Base-by-base conservation (phyloP, 2,888 invertebrate genomes). In the Antitype chi region DNA sequence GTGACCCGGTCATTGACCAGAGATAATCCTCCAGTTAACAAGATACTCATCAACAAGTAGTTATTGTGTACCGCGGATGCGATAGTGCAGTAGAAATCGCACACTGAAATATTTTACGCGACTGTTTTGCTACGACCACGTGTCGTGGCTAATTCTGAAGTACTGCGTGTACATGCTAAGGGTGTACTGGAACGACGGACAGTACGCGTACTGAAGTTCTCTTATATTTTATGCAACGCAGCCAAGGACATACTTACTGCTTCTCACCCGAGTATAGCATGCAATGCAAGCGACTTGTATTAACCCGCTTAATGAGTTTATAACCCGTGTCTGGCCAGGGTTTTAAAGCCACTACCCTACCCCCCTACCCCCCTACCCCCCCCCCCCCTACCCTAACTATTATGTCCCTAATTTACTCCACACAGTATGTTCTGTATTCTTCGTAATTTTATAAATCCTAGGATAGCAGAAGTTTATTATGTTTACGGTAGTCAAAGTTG, bases 1-100 rank as follows among this genome's bases (percentile, higher is more conserved):
- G 43, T 66, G 71, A 67, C 78, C 66, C 57, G 82, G 70, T 80
- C 79, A 62, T 74, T 81, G 84, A 70, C 78, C 79, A 28, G 32
- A 74, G 78, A 84, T 80, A 82, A 84, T 87, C 86, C 72, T 81
- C 28, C 32, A 60, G 81, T 70, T 78, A 83, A 53, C 43, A 60
- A 32, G 67, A 81, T 77, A 74, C 70, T 78, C 66, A 71, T 83
- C 73, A 78, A 70, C 43, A 49, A 74, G 76, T 53, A 70, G 69
- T 76, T 76, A 25, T 66, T 80, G 49, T 55, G 20, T 47, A 59
- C 32, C 5, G 69, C 32, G 11, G n/a, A 52, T 28, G 52, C 20
- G 59, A 60, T 69, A 64, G 23, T 52, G 76, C 47, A 67, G 55
- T 85, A 74, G 82, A 85, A 81, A 83, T 66, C 53, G 60, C 23